phyloP scores from a whole-genome alignment of 1,140 invertebrate species.

The Piezodorus guildinii region DNA sequence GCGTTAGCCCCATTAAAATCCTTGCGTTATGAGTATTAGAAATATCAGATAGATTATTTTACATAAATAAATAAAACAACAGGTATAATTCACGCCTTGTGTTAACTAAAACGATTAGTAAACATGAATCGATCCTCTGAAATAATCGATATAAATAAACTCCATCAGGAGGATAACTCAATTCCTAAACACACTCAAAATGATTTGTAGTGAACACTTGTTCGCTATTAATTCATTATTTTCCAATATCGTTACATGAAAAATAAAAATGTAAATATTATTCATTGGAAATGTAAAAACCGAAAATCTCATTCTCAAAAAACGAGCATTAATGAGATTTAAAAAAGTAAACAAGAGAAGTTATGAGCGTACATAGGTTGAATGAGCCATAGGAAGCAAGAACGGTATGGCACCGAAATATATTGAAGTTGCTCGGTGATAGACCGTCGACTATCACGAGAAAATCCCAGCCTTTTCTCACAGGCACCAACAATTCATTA shows the following conservation, averaged over 20 bases:
- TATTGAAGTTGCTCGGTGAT: neutral
- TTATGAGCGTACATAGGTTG: neutral
- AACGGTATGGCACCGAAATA: neutral
- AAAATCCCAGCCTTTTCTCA: neutral
- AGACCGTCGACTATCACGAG: neutral
- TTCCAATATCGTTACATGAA: neutral
- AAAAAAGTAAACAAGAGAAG: neutral
- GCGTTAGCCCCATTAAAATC: too few relatives aligned
- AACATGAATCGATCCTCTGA: too few relatives aligned
- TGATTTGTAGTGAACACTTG: too few relatives aligned
- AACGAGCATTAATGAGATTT: neutral
- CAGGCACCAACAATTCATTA: neutral
- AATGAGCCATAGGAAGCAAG: neutral
- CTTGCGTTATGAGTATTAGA: too few relatives aligned
- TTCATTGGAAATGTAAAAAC: neutral
- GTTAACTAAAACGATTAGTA: too few relatives aligned
- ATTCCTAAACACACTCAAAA: too few relatives aligned
- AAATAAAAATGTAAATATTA: constrained; percentile 3
- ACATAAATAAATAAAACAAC: too few relatives aligned
- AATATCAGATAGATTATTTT: too few relatives aligned
- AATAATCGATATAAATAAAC: too few relatives aligned
- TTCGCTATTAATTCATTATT: too few relatives aligned
- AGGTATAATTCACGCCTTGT: too few relatives aligned
- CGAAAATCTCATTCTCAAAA: neutral
- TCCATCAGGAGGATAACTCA: too few relatives aligned